Conservation (phyloP, 1,140 invertebrate genomes). For the Elysia chlorotica region DNA sequence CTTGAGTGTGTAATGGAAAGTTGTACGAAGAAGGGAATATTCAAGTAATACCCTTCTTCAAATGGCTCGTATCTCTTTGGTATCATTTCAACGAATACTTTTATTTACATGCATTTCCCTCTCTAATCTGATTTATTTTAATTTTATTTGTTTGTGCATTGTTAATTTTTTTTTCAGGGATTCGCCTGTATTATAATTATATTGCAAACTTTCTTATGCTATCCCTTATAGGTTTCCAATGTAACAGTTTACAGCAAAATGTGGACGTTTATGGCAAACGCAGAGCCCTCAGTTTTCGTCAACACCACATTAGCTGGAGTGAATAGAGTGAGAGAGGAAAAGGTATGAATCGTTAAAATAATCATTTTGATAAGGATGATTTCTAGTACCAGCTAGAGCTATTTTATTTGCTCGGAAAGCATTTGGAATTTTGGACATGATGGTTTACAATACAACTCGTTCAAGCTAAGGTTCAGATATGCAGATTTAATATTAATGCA, state of each 20-base stretch:
- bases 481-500: no score
- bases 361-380: no score
- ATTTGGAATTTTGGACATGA: no score
- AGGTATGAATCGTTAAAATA: no score
- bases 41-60: neutral
- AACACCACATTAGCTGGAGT: slow-evolving; percentile 43
- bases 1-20: no score
- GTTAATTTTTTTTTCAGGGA: neutral
- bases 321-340: slow-evolving; percentile 48
- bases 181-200: neutral
- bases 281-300: slow-evolving; percentile 57
- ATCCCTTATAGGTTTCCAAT: slow-evolving; percentile 85
- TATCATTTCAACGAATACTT: neutral
- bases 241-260: slow-evolving; percentile 44
- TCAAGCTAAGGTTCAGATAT: no score
- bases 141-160: neutral
- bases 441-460: no score
- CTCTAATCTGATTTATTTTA: neutral
- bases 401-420: no score
- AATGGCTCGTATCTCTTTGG: neutral
- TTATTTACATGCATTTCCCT: neutral
- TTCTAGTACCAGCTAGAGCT: no score
- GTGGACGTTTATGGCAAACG: slow-evolving; percentile 70
- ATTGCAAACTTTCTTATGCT: slow-evolving; percentile 95
- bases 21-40: no score